phyloP scores from a whole-genome alignment of 1,140 invertebrate genomes.

The Drosophila grimshawi region DNA sequence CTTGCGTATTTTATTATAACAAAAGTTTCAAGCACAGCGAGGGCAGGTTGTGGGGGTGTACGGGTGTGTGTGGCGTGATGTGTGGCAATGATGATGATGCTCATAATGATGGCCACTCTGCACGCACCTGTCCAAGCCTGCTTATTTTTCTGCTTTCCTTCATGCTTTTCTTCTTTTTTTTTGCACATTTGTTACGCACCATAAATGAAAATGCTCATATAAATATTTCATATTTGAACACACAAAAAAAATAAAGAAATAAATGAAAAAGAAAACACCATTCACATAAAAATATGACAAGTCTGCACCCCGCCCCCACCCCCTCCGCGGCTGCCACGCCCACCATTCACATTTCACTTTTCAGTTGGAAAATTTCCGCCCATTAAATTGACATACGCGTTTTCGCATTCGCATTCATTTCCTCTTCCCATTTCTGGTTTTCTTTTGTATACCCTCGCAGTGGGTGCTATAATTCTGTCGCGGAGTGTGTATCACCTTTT shows the following conservation, averaged over 20 bases:
- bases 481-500: neutral
- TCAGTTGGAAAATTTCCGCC: constrained; percentile 68
- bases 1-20: constrained; percentile 60
- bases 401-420: constrained; percentile 75
- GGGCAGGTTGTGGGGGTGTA: constrained; percentile 9
- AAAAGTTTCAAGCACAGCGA: constrained; percentile 59
- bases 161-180: constrained; percentile 21
- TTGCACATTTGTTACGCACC: constrained; percentile 79
- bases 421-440: constrained; percentile 31
- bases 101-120: constrained; percentile 77
- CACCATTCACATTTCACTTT: constrained; percentile 46
- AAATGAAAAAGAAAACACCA: constrained; percentile 3
- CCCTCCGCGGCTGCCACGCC: constrained; percentile 29
- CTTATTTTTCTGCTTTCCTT: neutral
- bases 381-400: constrained; percentile 81
- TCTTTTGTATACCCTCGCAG: neutral
- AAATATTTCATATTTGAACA: constrained; percentile 79
- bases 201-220: constrained; percentile 83
- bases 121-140: constrained; percentile 60
- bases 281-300: constrained; percentile 43
- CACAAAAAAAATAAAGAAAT: neutral
- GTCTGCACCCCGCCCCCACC: constrained; percentile 22
- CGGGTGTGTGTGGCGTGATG: constrained; percentile 31
- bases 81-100: constrained; percentile 50
- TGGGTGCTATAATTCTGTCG: neutral